phyloP scores from a whole-genome alignment of 2,888 invertebrate species.

The Drosophila anceps region DNA sequence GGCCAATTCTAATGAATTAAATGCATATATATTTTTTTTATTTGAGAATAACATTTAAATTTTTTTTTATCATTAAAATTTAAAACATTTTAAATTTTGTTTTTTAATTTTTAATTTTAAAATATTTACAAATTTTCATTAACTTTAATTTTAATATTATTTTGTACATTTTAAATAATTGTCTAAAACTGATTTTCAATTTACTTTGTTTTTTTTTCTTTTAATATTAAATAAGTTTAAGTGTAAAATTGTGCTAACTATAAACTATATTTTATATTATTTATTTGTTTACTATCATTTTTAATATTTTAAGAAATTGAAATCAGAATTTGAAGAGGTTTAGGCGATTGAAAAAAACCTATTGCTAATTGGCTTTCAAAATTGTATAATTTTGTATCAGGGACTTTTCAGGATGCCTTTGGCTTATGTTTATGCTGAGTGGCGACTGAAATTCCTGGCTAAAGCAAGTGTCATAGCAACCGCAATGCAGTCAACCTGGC shows the following conservation, averaged over 20 bases:
- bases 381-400: constrained; percentile 19
- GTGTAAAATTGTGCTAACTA: no score
- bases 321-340: neutral
- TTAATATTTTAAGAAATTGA: neutral
- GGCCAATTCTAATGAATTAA: no score
- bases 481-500: constrained; percentile 14
- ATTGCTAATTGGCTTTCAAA: constrained; percentile 22
- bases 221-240: neutral
- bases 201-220: neutral
- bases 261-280: neutral
- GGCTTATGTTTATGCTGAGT: constrained; percentile 21
- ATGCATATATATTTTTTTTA: no score
- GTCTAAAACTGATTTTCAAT: no score
- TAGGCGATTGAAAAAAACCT: neutral
- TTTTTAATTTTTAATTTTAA: no score
- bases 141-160: no score
- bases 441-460: constrained; percentile 1
- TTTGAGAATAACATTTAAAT: no score
- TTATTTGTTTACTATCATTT: neutral
- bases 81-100: no score
- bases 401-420: constrained; percentile 20
- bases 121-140: no score
- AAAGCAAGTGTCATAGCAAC: constrained; percentile 63
- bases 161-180: no score
- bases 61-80: no score